These are phyloP conservation scores for Gallinago paraguaiae DNA, from an alignment of 2,113 vertebrate species.

Conservation along the genomic window DNA sequence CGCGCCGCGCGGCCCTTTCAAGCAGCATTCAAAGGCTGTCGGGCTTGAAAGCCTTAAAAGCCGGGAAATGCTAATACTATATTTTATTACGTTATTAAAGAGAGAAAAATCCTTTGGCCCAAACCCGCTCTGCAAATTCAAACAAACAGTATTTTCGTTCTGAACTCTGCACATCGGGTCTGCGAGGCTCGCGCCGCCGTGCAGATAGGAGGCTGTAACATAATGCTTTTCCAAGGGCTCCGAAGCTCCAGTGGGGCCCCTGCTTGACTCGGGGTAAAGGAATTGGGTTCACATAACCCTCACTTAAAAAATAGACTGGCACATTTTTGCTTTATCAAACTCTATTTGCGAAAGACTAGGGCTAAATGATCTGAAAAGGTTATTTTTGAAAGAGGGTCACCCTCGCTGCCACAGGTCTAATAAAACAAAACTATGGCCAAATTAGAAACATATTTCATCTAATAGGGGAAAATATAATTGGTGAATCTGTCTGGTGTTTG, in stretches of 20 bases:
- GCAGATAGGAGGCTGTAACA: background rate
- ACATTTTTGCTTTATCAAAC: slow-evolving; percentile 42
- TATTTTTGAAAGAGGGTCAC: slow-evolving; percentile 49
- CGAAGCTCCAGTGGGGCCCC: slow-evolving; percentile 14
- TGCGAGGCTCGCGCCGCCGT: rapidly evolving
- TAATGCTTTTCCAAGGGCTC: background rate
- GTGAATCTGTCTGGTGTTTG: slow-evolving; percentile 75
- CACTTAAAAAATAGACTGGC: slow-evolving; percentile 37
- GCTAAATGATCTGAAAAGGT: slow-evolving; percentile 56
- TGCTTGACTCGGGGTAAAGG: background rate
- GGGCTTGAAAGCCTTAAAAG: background rate
- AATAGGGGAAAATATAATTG: slow-evolving; percentile 72
- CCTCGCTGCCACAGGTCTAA: slow-evolving; percentile 72
- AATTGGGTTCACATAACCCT: slow-evolving; percentile 46
- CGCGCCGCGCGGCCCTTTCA: background rate
- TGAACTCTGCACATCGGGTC: rapidly evolving
- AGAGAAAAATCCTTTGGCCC: slow-evolving; percentile 10
- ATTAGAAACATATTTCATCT: slow-evolving; percentile 76
- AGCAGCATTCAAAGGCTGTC: background rate
- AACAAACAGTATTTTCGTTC: background rate
- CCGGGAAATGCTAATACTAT: background rate
- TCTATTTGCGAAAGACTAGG: slow-evolving; percentile 17
- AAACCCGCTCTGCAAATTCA: background rate
- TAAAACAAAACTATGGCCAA: slow-evolving; percentile 77
- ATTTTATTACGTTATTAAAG: slow-evolving; percentile 14